A percentile compares a stretch with the other conserved stretches of the same genome.
phyloP scores from a whole-genome alignment of 2,113 vertebrate genomes.

The Ailurus styani region DNA sequence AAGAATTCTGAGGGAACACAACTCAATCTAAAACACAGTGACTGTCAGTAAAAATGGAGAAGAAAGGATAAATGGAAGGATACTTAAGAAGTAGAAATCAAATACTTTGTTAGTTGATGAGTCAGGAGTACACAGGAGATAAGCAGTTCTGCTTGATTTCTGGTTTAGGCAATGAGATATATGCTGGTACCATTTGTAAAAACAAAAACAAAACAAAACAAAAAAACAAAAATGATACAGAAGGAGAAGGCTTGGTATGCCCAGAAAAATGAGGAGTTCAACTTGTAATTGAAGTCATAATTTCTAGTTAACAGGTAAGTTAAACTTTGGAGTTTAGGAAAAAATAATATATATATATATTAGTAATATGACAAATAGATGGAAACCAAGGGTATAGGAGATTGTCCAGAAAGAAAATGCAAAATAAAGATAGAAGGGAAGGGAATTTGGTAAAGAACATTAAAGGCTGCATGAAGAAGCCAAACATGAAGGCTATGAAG shows the following conservation, averaged over 20 bases:
- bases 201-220: background rate
- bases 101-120: background rate
- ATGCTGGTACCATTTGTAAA: background rate
- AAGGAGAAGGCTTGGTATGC: background rate
- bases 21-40: background rate
- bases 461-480: background rate
- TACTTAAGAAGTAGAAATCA: background rate
- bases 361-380: background rate
- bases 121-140: background rate
- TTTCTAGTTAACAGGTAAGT: background rate
- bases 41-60: background rate
- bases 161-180: background rate
- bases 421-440: background rate
- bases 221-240: background rate
- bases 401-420: background rate
- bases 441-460: background rate
- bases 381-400: background rate
- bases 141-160: background rate
- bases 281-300: background rate
- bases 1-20: background rate
- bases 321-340: background rate
- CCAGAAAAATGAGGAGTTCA: background rate
- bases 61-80: background rate
- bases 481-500: background rate
- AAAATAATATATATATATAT: background rate